Evolutionary conservation across 1,140 invertebrate species (phyloP).

Genomic region (Tribolium madens): DNA sequence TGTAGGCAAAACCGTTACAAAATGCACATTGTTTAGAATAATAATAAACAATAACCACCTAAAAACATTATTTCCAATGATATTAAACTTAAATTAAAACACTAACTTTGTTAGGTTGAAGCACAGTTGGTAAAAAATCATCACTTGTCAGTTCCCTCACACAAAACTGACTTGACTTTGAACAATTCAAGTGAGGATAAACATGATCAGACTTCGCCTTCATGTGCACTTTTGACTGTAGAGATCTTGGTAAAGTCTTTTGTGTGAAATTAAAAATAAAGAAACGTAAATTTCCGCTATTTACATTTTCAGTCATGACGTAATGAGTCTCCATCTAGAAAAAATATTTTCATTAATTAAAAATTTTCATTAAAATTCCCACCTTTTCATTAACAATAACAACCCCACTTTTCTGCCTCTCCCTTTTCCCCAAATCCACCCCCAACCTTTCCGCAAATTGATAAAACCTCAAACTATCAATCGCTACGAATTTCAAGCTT

Average conservation of each 20-base stretch:
- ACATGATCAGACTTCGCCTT: neutral
- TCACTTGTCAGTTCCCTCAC: conserved; percentile 71
- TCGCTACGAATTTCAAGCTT: conserved; percentile 76
- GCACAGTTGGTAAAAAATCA: conserved; percentile 67
- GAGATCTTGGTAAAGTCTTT: conserved; percentile 64
- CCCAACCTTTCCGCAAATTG: conserved; percentile 81
- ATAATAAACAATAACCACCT: conserved; percentile 80
- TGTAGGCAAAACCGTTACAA: conserved; percentile 76
- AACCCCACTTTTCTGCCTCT: conserved; percentile 74
- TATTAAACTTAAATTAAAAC: neutral
- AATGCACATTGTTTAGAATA: conserved; percentile 79
- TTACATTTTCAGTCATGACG: conserved; percentile 72
- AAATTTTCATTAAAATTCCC: conserved; percentile 54
- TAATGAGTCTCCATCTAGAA: conserved; percentile 78
- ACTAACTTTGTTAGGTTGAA: conserved; percentile 60
- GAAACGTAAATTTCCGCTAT: conserved; percentile 69
- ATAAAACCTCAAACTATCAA: conserved; percentile 78
- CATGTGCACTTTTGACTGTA: neutral
- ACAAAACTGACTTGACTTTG: conserved; percentile 62
- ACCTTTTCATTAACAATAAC: conserved; percentile 81
- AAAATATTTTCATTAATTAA: conserved; percentile 45
- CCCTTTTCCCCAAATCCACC: conserved; percentile 72
- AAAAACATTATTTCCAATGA: conserved; percentile 54
- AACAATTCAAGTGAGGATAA: neutral
- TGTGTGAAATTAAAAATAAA: conserved; percentile 77